Conservation (phyloP, 2,888 invertebrate genomes). For the Hyposoter didymator region DNA sequence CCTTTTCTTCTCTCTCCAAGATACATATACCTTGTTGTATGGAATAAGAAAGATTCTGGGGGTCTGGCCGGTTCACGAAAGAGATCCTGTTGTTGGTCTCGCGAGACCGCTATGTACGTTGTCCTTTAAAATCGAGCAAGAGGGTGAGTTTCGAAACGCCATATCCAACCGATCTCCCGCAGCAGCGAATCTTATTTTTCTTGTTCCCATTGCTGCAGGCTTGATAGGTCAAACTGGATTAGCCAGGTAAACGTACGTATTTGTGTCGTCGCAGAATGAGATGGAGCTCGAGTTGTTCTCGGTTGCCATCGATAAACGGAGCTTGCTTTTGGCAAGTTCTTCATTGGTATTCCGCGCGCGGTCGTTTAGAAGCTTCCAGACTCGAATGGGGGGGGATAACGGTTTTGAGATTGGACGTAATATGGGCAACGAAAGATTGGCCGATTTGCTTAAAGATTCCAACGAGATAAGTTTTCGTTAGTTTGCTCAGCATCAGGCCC, state of each 20-base stretch:
- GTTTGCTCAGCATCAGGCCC: not conserved
- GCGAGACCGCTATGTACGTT: slow-evolving; percentile 23
- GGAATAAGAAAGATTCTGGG: slow-evolving; percentile 22
- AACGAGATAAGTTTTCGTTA: not conserved
- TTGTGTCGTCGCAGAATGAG: not conserved
- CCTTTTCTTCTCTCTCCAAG: slow-evolving; percentile 36
- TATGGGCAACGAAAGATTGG: not conserved
- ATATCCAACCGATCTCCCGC: slow-evolving; percentile 8
- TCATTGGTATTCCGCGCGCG: not conserved
- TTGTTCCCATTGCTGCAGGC: slow-evolving; percentile 13
- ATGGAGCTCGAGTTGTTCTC: not conserved
- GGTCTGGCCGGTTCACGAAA: slow-evolving; percentile 20
- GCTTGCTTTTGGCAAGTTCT: not conserved
- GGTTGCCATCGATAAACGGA: not conserved
- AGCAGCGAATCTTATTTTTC: not conserved
- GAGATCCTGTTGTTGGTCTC: slow-evolving; percentile 2
- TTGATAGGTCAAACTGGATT: slow-evolving; percentile 22
- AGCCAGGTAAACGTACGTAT: slow-evolving; percentile 31
- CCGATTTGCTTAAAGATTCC: not conserved
- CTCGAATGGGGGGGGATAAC: not conserved
- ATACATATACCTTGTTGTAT: slow-evolving; percentile 29
- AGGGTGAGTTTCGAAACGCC: not conserved
- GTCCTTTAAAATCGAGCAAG: slow-evolving; percentile 2
- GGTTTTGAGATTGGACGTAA: not conserved
- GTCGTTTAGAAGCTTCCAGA: not conserved